Percentiles rank a stretch among this genome's conserved stretches.
These are phyloP conservation scores for Onychostruthus taczanowskii DNA, from an alignment of 2,113 vertebrate genomes.

Conservation along the genomic window DNA sequence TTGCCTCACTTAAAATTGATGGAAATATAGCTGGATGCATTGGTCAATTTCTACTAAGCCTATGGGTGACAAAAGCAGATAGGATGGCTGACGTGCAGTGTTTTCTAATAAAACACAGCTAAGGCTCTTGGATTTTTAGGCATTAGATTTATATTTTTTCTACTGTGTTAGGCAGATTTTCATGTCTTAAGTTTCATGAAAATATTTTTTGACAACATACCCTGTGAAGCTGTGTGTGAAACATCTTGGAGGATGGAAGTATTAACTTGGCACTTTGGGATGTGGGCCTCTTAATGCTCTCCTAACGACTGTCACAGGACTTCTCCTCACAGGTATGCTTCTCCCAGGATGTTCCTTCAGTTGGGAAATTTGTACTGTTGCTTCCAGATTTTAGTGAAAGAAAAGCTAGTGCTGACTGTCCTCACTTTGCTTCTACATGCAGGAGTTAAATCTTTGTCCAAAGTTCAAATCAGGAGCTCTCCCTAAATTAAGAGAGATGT, in stretches of 20 bases:
- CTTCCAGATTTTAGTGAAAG: neutral
- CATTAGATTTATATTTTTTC: neutral
- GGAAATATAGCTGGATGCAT: neutral
- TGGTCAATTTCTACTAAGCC: neutral
- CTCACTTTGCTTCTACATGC: neutral
- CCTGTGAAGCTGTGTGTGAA: neutral
- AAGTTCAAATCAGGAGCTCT: neutral
- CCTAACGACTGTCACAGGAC: neutral
- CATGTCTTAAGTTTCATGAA: neutral
- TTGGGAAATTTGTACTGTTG: neutral
- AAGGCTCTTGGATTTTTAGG: neutral
- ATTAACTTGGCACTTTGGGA: neutral
- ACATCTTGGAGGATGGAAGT: neutral
- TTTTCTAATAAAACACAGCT: neutral
- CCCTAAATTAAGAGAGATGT: neutral
- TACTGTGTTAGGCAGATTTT: neutral
- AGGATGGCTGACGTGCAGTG: neutral
- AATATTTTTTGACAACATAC: neutral
- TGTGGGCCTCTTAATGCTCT: neutral
- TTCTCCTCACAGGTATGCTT: neutral
- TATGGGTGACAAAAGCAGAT: neutral
- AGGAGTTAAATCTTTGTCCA: neutral
- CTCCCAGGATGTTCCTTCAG: neutral
- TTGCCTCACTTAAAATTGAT: neutral
- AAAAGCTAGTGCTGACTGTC: neutral